Evolutionary conservation across 2,797 vertebrate species (phyloP).

Genomic region (Vespertilio murinus): DNA sequence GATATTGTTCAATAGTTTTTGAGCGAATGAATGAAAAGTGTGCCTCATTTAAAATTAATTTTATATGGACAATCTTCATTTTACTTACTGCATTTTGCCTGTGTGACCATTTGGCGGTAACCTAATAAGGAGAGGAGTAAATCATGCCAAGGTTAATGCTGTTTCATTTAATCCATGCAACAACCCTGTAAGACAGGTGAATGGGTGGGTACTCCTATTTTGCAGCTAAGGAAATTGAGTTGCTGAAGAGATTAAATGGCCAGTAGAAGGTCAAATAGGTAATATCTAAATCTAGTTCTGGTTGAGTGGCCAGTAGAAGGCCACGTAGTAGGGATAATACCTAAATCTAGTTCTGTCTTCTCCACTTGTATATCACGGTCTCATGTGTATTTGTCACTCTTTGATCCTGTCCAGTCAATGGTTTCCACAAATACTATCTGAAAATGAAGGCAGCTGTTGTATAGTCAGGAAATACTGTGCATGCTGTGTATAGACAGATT

Average conservation of each 20-base stretch:
- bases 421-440: background rate
- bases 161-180: background rate
- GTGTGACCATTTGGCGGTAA: background rate
- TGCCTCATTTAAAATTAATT: constrained; percentile 46
- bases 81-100: constrained; percentile 29
- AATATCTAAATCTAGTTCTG: constrained; percentile 1
- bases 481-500: background rate
- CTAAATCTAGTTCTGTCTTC: background rate
- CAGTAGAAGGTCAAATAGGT: background rate
- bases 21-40: background rate
- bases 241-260: background rate
- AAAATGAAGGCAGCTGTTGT: background rate
- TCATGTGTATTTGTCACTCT: constrained; percentile 35
- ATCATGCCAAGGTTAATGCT: background rate
- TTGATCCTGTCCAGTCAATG: background rate
- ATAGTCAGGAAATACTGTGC: background rate
- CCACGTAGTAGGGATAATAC: background rate
- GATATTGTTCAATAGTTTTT: constrained; percentile 1
- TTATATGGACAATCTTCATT: background rate
- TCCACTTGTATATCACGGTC: background rate
- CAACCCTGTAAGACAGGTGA: background rate
- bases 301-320: background rate
- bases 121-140: background rate
- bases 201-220: background rate
- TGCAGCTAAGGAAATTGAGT: background rate